These are phyloP conservation scores for Sciurus vulgaris DNA, from an alignment of 2,797 vertebrate species.

Conservation along the genomic window DNA sequence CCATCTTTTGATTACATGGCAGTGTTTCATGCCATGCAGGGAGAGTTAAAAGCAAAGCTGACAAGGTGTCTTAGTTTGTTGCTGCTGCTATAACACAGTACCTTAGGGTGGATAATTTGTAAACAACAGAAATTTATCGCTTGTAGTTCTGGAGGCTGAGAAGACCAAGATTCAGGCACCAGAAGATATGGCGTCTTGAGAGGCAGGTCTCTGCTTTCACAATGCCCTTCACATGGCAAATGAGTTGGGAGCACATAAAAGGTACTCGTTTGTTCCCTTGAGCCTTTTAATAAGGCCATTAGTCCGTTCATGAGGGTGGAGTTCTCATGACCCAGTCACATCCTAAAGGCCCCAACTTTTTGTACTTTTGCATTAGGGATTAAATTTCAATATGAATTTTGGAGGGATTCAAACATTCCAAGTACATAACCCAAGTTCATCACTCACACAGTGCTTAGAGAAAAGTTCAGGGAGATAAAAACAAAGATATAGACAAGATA, in stretches of 20 bases:
- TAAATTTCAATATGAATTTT: not conserved
- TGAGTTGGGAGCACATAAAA: not conserved
- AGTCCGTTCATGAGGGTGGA: not conserved
- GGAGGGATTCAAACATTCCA: not conserved
- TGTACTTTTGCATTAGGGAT: not conserved
- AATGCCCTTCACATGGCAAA: not conserved
- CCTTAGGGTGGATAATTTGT: not conserved
- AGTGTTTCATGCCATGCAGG: not conserved
- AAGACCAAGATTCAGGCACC: not conserved
- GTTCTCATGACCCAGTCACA: not conserved
- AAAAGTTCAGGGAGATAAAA: not conserved
- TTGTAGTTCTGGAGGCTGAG: not conserved
- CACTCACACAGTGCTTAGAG: not conserved
- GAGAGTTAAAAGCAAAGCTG: not conserved
- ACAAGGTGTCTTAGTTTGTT: not conserved
- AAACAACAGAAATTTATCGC: not conserved
- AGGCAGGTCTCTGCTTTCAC: not conserved
- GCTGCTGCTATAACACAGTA: not conserved
- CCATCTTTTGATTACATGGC: not conserved
- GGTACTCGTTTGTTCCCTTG: not conserved
- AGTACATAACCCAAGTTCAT: not conserved
- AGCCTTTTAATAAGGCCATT: not conserved
- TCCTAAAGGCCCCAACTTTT: not conserved
- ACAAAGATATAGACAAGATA: not conserved
- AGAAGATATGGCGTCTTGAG: not conserved